A percentile compares a stretch with the other conserved stretches of the same genome.
These are phyloP conservation scores for Tricholaema leucomelas DNA, from an alignment of 2,113 vertebrate species.

Conservation along the genomic window DNA sequence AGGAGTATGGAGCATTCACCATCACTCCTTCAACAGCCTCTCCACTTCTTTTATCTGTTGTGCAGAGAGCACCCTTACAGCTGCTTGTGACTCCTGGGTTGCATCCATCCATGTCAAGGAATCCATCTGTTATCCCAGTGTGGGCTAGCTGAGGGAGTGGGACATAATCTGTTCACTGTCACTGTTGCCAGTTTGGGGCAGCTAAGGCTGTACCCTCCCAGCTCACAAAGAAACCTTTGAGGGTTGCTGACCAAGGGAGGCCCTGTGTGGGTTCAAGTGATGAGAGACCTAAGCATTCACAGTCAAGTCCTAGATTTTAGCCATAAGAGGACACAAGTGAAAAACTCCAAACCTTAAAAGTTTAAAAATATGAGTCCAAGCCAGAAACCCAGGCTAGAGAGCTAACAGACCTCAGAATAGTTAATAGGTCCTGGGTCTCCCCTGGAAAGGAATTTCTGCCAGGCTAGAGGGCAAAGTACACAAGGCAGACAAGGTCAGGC, in stretches of 20 bases:
- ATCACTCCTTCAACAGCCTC: not conserved
- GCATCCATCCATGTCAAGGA: not conserved
- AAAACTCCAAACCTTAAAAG: not conserved
- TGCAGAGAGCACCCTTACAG: not conserved
- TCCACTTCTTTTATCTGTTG: not conserved
- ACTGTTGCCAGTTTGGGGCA: not conserved
- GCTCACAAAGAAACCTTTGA: not conserved
- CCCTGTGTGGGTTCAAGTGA: not conserved
- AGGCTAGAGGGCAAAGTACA: fast-evolving
- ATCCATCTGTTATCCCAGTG: not conserved
- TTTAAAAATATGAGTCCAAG: not conserved
- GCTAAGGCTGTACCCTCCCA: not conserved
- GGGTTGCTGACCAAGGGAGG: not conserved
- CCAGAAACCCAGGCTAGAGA: not conserved
- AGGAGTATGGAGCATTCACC: not conserved
- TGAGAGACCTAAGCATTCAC: not conserved
- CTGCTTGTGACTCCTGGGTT: not conserved
- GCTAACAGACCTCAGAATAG: not conserved
- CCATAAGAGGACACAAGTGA: not conserved
- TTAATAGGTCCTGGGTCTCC: not conserved
- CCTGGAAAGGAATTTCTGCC: not conserved
- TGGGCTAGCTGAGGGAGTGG: not conserved
- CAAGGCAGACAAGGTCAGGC: not conserved
- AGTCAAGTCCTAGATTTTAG: not conserved
- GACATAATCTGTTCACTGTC: not conserved